These are phyloP conservation scores for Ctenochaetus hawaiiensis DNA, from an alignment of 2,797 vertebrate species.

Conservation along the genomic window DNA sequence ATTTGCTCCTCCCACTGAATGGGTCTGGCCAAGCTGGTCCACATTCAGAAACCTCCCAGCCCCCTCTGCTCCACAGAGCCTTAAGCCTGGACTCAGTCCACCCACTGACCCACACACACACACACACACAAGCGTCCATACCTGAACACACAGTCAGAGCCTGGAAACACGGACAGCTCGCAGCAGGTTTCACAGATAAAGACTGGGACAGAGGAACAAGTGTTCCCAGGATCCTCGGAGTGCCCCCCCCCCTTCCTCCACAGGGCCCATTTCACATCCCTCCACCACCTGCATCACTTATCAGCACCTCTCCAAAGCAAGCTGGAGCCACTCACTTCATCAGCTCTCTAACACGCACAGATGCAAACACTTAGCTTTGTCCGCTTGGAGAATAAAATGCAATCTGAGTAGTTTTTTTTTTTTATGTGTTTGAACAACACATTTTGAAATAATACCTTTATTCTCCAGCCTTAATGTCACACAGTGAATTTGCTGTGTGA, in stretches of 20 bases:
- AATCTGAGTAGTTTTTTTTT: background rate
- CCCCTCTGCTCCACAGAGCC: conserved; percentile 46
- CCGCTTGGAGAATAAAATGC: conserved; percentile 10
- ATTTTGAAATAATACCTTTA: conserved; percentile 23
- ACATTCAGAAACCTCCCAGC: conserved; percentile 42
- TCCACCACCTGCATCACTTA: conserved; percentile 72
- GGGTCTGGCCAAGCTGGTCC: conserved; percentile 33
- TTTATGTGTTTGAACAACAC: background rate
- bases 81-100: conserved; percentile 55
- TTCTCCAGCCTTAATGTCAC: background rate
- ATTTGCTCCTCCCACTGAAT: conserved; percentile 38
- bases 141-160: conserved; percentile 12
- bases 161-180: conserved; percentile 40
- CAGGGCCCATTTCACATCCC: conserved; percentile 60
- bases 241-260: conserved; percentile 8
- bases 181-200: conserved; percentile 67
- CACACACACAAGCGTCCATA: conserved; percentile 2
- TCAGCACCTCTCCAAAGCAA: conserved; percentile 51
- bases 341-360: conserved; percentile 17
- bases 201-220: conserved; percentile 59
- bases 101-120: conserved; percentile 33
- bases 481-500: conserved; percentile 14
- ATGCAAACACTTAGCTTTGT: conserved; percentile 24
- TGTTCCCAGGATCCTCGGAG: conserved; percentile 63
- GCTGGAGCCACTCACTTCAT: conserved; percentile 51